A percentile compares a stretch with the other conserved stretches of the same genome.
phyloP scores from a whole-genome alignment of 2,113 vertebrate species.

The Lipophrys pholis region DNA sequence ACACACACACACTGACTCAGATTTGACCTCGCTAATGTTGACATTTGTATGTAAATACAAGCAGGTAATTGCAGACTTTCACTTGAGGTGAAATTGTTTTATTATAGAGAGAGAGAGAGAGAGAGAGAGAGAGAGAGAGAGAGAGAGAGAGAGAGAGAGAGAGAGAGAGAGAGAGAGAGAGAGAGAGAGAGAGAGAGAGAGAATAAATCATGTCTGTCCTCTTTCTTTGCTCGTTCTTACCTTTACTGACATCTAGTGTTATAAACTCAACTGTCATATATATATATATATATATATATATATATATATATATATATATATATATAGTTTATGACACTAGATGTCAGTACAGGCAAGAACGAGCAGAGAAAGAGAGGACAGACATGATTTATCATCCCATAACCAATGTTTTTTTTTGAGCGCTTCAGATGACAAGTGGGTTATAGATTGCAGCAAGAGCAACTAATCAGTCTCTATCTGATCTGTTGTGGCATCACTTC shows the following conservation, averaged over 20 bases:
- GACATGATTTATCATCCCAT: not conserved
- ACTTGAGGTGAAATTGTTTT: not conserved
- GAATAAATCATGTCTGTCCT: too few relatives aligned
- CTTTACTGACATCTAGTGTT: too few relatives aligned
- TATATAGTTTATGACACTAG: conserved; percentile 61
- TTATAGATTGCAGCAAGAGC: not conserved
- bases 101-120: too few relatives aligned
- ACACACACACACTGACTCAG: not conserved
- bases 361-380: not conserved
- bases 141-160: too few relatives aligned
- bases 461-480: not conserved
- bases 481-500: not conserved
- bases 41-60: not conserved
- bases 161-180: too few relatives aligned
- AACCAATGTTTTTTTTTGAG: not conserved
- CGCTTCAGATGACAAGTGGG: not conserved
- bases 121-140: too few relatives aligned
- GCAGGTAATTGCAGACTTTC: not conserved
- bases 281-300: too few relatives aligned
- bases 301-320: too few relatives aligned
- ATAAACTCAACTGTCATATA: too few relatives aligned
- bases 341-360: conserved; percentile 54
- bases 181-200: too few relatives aligned
- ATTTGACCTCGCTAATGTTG: not conserved
- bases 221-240: too few relatives aligned